These are phyloP conservation scores for Malthinus flaveolus DNA, from an alignment of 2,888 invertebrate genomes.

Conservation along the genomic window DNA sequence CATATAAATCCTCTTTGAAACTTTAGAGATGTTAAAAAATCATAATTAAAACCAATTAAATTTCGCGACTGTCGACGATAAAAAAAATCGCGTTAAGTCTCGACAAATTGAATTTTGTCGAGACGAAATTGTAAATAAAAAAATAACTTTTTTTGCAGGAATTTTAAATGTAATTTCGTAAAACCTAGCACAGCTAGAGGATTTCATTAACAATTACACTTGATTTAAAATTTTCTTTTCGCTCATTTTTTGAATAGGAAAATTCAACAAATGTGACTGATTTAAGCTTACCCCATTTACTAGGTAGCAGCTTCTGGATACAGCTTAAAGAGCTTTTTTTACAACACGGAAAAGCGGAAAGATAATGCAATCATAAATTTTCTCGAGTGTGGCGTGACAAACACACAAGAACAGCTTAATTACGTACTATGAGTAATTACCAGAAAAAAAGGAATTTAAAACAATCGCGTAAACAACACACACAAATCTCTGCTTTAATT, in stretches of 20 bases:
- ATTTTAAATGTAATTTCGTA: too few species aligned
- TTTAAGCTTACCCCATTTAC: constrained; percentile 10
- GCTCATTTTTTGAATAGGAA: neutral
- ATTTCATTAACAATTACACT: too few species aligned
- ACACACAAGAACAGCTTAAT: constrained; percentile 28
- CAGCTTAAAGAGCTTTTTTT: constrained; percentile 19
- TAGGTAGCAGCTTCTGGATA: constrained; percentile 10
- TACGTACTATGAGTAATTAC: constrained; percentile 29
- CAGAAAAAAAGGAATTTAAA: constrained; percentile 19
- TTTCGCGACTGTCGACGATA: too few species aligned
- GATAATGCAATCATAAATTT: constrained; percentile 26
- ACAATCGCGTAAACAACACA: constrained; percentile 7
- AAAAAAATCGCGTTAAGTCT: too few species aligned
- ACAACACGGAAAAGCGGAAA: constrained; percentile 18
- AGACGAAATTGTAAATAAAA: too few species aligned
- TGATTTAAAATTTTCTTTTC: too few species aligned
- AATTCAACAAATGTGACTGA: constrained; percentile 2
- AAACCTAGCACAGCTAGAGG: too few species aligned
- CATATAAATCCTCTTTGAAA: too few species aligned
- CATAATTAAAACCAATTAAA: too few species aligned
- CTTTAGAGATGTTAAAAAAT: too few species aligned
- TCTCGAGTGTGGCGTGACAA: constrained; percentile 24
- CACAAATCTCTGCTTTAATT: constrained; percentile 5
- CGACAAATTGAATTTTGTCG: too few species aligned
- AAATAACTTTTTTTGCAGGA: too few species aligned